Conservation (phyloP, 1,140 invertebrate species). For the Aricia agestis region DNA sequence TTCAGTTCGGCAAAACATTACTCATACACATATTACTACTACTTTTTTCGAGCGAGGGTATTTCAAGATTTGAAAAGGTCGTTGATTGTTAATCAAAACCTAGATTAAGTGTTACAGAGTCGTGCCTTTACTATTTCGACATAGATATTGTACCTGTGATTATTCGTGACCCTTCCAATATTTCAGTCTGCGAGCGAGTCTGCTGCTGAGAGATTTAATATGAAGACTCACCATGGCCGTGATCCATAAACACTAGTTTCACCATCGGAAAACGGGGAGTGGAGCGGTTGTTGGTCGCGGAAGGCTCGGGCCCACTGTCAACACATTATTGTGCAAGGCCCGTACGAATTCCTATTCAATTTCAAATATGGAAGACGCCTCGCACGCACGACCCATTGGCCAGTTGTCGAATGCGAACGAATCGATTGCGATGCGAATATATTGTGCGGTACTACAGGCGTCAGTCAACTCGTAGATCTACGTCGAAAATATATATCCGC, state of each 20-base stretch:
- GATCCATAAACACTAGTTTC: constrained; percentile 41
- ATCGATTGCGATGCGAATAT: constrained; percentile 44
- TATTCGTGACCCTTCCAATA: no score
- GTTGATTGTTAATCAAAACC: no score
- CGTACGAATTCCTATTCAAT: constrained; percentile 68
- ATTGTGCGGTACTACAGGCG: constrained; percentile 20
- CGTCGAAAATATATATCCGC: background rate
- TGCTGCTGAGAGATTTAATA: background rate
- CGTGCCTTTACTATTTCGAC: no score
- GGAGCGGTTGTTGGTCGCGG: constrained; percentile 36
- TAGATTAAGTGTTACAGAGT: no score
- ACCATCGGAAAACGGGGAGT: constrained; percentile 33
- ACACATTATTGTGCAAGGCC: constrained; percentile 64
- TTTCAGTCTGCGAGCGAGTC: no score
- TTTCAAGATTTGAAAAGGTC: no score
- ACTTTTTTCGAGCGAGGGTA: background rate
- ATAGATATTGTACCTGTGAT: no score
- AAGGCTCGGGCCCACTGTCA: constrained; percentile 42
- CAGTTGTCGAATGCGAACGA: constrained; percentile 45
- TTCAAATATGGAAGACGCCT: constrained; percentile 66
- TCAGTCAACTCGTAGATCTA: constrained; percentile 8
- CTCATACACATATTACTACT: background rate
- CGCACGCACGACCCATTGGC: constrained; percentile 57
- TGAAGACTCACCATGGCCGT: constrained; percentile 36
- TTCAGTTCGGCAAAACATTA: background rate